Percentiles rank a stretch among this genome's conserved stretches.
phyloP scores from a whole-genome alignment of 2,888 invertebrate species.

The Chymomyza fuscimana region DNA sequence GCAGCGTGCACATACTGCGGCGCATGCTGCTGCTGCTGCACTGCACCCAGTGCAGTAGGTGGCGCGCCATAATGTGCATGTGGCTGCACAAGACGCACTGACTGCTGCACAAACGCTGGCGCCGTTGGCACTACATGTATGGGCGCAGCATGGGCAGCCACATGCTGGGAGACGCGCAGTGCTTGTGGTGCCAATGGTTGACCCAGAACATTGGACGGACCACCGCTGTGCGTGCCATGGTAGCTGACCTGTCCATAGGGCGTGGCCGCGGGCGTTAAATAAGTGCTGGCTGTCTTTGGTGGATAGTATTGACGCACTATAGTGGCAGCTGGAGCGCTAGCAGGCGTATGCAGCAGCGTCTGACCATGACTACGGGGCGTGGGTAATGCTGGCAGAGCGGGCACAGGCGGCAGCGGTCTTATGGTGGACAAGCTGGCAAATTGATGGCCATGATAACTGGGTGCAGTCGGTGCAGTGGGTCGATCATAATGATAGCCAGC shows the following conservation, averaged over 20 bases:
- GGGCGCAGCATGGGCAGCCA: slow-evolving; percentile 4
- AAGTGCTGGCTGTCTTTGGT: slow-evolving; percentile 28
- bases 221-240: slow-evolving; percentile 36
- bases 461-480: slow-evolving; percentile 48
- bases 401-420: slow-evolving; percentile 74
- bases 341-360: slow-evolving; percentile 37
- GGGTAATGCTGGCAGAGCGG: slow-evolving; percentile 69
- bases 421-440: slow-evolving; percentile 68
- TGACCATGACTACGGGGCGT: slow-evolving; percentile 52
- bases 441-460: slow-evolving; percentile 53
- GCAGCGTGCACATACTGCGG: slow-evolving; percentile 10
- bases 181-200: slow-evolving; percentile 12
- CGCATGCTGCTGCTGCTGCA: not conserved
- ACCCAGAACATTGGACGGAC: slow-evolving; percentile 22
- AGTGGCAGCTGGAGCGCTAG: slow-evolving; percentile 17
- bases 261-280: slow-evolving; percentile 36
- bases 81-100: slow-evolving; percentile 38
- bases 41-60: not conserved
- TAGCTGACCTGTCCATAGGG: slow-evolving; percentile 47
- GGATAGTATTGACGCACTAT: slow-evolving; percentile 48
- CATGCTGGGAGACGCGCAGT: not conserved
- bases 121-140: slow-evolving; percentile 15
- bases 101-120: slow-evolving; percentile 36
- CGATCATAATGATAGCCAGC: slow-evolving; percentile 72
- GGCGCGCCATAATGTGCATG: not conserved